A percentile compares a stretch with the other conserved stretches of the same genome.
Conservation (phyloP, 92 coral and sea anemone species). For the Heliopora coerulea region DNA sequence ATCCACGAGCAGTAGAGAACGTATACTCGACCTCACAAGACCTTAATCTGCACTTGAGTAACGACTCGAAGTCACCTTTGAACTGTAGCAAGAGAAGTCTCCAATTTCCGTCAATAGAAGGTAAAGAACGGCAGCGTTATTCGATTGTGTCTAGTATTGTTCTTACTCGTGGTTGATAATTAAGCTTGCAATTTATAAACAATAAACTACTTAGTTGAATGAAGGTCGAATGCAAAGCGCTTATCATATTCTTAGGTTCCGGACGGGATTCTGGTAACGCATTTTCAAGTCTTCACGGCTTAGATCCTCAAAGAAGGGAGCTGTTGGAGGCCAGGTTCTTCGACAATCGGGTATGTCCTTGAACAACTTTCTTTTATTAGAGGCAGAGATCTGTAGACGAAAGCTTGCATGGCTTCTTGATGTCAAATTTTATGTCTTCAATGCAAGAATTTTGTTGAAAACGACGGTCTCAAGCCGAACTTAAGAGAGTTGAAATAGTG, state of each 20-base stretch:
- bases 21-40: constrained; percentile 30
- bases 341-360: constrained; percentile 63
- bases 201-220: constrained; percentile 2
- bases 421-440: no score
- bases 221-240: not conserved
- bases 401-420: no score
- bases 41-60: constrained; percentile 33
- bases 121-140: no score
- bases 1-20: constrained; percentile 12
- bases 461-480: no score
- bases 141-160: not conserved
- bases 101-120: constrained; percentile 33
- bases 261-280: constrained; percentile 51
- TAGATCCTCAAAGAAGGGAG: constrained; percentile 91
- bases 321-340: constrained; percentile 87
- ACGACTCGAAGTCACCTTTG: constrained; percentile 34
- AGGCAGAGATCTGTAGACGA: no score
- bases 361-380: no score
- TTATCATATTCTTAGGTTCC: constrained; percentile 17
- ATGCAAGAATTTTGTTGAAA: no score
- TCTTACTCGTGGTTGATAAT: not conserved
- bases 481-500: no score
- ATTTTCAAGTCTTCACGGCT: constrained; percentile 88
- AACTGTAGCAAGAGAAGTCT: constrained; percentile 37
- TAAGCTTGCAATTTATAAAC: constrained; percentile 14